Conservation (phyloP, 2,797 vertebrate genomes). For the Hydrophis major region DNA sequence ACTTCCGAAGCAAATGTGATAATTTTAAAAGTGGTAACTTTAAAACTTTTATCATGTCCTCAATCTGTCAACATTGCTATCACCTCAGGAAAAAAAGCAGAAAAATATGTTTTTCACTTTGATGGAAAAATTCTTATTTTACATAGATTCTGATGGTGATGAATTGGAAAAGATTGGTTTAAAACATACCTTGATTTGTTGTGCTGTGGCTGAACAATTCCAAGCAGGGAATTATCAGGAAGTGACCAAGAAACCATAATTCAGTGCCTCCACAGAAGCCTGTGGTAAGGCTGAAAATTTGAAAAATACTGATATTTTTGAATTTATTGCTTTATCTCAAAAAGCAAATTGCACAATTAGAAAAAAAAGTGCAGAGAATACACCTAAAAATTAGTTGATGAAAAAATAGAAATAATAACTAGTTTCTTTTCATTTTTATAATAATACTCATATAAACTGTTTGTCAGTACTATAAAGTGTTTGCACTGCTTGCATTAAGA, state of each 20-base stretch:
- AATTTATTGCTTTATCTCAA: not conserved
- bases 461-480: not conserved
- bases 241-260: not conserved
- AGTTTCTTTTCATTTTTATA: not conserved
- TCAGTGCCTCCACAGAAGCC: not conserved
- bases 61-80: not conserved
- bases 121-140: not conserved
- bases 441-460: not conserved
- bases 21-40: not conserved
- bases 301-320: not conserved
- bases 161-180: not conserved
- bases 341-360: not conserved
- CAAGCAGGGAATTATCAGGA: not conserved
- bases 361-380: not conserved
- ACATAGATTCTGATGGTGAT: not conserved
- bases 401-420: not conserved
- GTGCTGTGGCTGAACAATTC: not conserved
- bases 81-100: not conserved
- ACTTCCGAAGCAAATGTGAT: not conserved
- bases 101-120: not conserved
- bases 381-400: not conserved
- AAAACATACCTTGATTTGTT: not conserved
- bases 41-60: not conserved
- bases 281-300: not conserved
- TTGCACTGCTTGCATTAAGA: not conserved